These are phyloP conservation scores for Oryzias dopingdopingensis DNA, from an alignment of 2,797 vertebrate species.

Conservation along the genomic window DNA sequence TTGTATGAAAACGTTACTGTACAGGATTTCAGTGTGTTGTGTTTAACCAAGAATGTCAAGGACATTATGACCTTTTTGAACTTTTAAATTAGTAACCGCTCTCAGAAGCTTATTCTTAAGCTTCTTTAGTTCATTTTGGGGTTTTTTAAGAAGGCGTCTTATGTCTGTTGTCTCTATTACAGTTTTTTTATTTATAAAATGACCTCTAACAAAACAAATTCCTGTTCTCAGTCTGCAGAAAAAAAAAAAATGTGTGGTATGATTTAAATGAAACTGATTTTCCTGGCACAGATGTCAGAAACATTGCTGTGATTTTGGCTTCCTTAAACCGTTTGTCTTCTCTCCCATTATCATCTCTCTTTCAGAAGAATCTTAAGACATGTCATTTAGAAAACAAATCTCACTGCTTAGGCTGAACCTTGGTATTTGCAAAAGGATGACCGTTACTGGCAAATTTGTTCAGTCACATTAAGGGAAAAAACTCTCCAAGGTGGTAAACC, in stretches of 20 bases:
- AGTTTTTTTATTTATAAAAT: conserved; percentile 2
- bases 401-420: neutral
- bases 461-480: too few relatives aligned
- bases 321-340: neutral
- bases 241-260: too few relatives aligned
- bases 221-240: too few relatives aligned
- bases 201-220: neutral
- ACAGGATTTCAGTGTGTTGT: conserved; percentile 41
- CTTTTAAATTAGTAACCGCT: conserved; percentile 24
- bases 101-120: conserved; percentile 6
- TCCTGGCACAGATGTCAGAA: neutral
- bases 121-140: conserved; percentile 4
- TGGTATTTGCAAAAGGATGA: neutral
- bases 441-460: neutral
- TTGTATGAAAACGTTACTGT: conserved; percentile 31
- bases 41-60: conserved; percentile 56
- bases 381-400: conserved; percentile 4
- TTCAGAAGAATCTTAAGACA: neutral
- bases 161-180: neutral
- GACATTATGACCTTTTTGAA: conserved; percentile 21
- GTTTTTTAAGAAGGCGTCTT: too few relatives aligned
- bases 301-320: neutral
- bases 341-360: neutral
- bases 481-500: neutral
- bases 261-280: neutral